Evolutionary conservation across 2,113 vertebrate species (phyloP), one percentile per base, ranked within the genome.

Genomic region (Struthio camelus): DNA sequence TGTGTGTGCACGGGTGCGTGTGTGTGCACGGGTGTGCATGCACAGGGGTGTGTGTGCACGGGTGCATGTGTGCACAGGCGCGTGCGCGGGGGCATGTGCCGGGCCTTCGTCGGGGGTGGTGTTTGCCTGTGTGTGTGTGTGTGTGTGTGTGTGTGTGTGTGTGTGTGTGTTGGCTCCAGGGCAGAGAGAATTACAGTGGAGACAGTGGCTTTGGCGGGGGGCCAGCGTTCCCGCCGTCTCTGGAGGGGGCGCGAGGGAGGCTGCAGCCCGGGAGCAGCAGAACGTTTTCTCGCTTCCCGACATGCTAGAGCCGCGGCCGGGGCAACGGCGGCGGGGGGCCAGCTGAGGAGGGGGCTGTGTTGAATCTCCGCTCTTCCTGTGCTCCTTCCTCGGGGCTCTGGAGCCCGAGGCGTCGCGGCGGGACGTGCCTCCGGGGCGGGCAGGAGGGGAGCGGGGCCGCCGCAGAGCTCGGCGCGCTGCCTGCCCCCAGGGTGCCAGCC

Each of bases 141-240:
- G 40, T 14, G 56, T 1, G 36, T 36, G 87, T 11, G 20, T 1
- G 28, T 6, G 32, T 10, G 20, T 10, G 22, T 9, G 30, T 10
- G 38, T 24, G 46, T 50, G 84, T 91, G 84, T 80, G 87, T 40
- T 97, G 98, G 98, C 98, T 98, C 97, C 96, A 93, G 97, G 98
- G 98, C 97, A 70, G 87, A 95, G 95, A 96, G 98, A 97, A 97
- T 98, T 98, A 98, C 97, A 94, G 94, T 81, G 95, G 98, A 98
- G 98, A 98, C 98, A 96, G 98, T 98, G 98, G 98, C 98, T 98
- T 99, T 98, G 98, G 98, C 97, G 3, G 61, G 54, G 42, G 18
- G 97, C 98, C 98, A 97, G 76, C 77, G 85, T 97, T 98, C 98
- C 97, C 95, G 97, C 87, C 4, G 94, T 97, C 97, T 97, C 98